Percentiles rank a stretch among this genome's conserved stretches.
These are phyloP conservation scores for Apomyelois bistriatella DNA, from an alignment of 2,888 invertebrate genomes.

Conservation along the genomic window DNA sequence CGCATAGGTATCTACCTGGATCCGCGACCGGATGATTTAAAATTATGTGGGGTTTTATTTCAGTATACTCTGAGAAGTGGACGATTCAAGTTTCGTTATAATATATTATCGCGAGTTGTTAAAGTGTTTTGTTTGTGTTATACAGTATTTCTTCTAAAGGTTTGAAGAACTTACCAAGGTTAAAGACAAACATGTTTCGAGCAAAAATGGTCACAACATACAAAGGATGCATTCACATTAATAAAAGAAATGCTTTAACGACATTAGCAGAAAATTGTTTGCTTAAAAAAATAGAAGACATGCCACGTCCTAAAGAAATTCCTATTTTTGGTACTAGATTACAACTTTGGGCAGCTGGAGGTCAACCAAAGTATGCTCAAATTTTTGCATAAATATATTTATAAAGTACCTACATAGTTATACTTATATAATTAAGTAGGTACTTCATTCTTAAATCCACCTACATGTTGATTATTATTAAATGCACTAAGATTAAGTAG, in stretches of 20 bases:
- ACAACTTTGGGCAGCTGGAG: constrained; percentile 60
- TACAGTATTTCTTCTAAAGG: background rate
- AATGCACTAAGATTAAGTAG: too few relatives aligned
- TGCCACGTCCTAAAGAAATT: constrained; percentile 72
- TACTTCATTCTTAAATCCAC: too few relatives aligned
- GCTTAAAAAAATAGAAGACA: constrained; percentile 45
- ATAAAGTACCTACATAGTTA: background rate
- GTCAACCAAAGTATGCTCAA: constrained; percentile 52
- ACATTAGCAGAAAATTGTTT: constrained; percentile 10
- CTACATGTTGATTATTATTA: too few relatives aligned
- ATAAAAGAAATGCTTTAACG: constrained; percentile 9
- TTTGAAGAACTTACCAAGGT: background rate
- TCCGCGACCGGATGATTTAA: background rate
- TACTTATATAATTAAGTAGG: too few relatives aligned
- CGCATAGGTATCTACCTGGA: background rate
- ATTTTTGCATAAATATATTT: background rate
- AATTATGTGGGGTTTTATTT: background rate
- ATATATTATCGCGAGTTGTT: background rate
- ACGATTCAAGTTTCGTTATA: background rate
- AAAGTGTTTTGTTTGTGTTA: background rate
- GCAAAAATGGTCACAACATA: background rate
- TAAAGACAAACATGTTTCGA: constrained; percentile 1
- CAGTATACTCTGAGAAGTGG: constrained; percentile 3
- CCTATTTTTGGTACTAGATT: constrained; percentile 78
- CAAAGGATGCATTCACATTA: background rate